phyloP scores from a whole-genome alignment of 2,797 vertebrate genomes.

The Melanotaenia trifasciata region DNA sequence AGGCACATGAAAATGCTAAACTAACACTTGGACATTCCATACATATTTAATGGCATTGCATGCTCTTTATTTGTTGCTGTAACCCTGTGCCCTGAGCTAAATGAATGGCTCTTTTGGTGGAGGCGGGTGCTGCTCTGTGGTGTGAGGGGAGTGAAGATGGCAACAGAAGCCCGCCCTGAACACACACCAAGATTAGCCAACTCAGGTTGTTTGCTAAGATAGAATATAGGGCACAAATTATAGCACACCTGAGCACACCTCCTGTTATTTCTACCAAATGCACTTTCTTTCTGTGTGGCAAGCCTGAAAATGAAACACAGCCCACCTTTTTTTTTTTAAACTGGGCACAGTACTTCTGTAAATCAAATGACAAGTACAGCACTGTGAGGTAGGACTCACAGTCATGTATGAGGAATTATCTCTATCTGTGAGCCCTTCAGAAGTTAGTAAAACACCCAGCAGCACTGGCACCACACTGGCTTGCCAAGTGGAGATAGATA shows the following conservation, averaged over 20 bases:
- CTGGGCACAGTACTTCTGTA: slow-evolving; percentile 26
- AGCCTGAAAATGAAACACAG: slow-evolving; percentile 56
- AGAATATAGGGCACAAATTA: slow-evolving; percentile 66
- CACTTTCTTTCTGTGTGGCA: slow-evolving; percentile 47
- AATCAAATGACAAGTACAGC: slow-evolving; percentile 54
- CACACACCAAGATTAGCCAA: slow-evolving; percentile 74
- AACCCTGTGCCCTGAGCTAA: slow-evolving; percentile 87
- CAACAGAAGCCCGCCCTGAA: slow-evolving; percentile 67
- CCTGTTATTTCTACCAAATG: slow-evolving; percentile 60
- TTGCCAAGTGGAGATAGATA: slow-evolving; percentile 71
- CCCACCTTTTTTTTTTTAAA: slow-evolving; percentile 37
- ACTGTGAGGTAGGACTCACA: slow-evolving; percentile 36
- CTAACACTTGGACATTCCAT: slow-evolving; percentile 91
- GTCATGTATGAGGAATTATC: slow-evolving; percentile 56
- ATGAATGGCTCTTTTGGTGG: slow-evolving; percentile 87
- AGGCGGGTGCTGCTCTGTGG: slow-evolving; percentile 71
- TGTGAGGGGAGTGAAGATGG: slow-evolving; percentile 69
- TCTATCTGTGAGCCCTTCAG: slow-evolving; percentile 62
- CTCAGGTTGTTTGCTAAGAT: slow-evolving; percentile 68
- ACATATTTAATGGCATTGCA: slow-evolving; percentile 88
- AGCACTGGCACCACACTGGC: slow-evolving; percentile 65
- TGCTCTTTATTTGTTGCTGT: slow-evolving; percentile 91
- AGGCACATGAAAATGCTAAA: slow-evolving; percentile 87
- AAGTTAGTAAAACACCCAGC: slow-evolving; percentile 67
- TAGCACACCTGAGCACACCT: slow-evolving; percentile 55